Evolutionary conservation across 1,140 invertebrate genomes (phyloP), one percentile per base, ranked within the genome.

Genomic region (Araneus ventricosus): DNA sequence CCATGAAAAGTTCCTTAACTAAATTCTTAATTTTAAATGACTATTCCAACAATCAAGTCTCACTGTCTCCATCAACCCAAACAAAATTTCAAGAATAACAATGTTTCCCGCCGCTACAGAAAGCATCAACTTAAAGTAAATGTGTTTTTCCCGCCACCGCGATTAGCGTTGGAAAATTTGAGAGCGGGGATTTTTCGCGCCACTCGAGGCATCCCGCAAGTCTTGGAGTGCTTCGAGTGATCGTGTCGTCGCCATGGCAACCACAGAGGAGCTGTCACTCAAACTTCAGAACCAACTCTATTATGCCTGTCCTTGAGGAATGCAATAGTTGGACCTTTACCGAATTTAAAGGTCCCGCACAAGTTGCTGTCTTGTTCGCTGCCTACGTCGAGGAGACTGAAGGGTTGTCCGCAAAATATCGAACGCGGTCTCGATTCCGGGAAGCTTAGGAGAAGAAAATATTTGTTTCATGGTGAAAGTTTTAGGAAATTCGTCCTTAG

Each of bases 201-300:
- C 27, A 70, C 63, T n/a, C 24, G 63, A 80, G 75, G 34, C 39
- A 24, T 80, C 75, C 30, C 8, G 39, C 39, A 67, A 67, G 63
- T n/a, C 63, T 67, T 67, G n/a, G n/a, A 67, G 8, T 27, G 6
- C 24, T 45, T 34, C 45, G 22, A 85, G 10, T n/a, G 82, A 52
- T 45, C 82, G 82, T 85, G 82, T 85, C 82, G 41, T 85, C n/a
- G 22, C 45, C 27, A 85, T 85, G 41, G 14, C 82, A 85, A 85
- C 82, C 41, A 8, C n/a, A 30, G 39, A 85, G 82, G 14, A 52
- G n/a, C 82, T 85, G 82, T 85, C 82, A 85, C 82, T 85, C 82
- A 85, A 52, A 39, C 63, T 37, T 84, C 82, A 57, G 82, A 17
- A 10, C n/a, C 24, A 41, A 85, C 39, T 45, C 45, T 45, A 85